These are phyloP conservation scores for Podilymbus podiceps DNA, from an alignment of 2,113 vertebrate genomes.

Conservation along the genomic window DNA sequence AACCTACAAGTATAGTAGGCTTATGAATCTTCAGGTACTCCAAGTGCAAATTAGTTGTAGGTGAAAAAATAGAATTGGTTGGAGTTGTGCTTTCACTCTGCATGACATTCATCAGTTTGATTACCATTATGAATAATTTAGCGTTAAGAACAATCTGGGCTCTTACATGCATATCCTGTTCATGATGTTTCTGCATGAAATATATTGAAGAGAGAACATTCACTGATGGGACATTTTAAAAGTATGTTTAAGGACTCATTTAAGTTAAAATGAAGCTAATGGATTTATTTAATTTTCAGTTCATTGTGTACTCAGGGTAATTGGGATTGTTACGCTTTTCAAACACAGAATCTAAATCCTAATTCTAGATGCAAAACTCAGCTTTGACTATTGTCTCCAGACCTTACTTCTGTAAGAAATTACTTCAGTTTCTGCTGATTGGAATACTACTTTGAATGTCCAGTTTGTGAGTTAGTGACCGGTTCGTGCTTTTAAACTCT, in stretches of 20 bases:
- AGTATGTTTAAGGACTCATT: conserved; percentile 24
- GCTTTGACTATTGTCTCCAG: background rate
- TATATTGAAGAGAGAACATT: background rate
- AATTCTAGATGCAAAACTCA: background rate
- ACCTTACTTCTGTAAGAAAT: background rate
- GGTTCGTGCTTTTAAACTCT: background rate
- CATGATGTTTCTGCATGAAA: background rate
- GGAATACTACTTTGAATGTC: background rate
- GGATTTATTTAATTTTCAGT: conserved; percentile 41
- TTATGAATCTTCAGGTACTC: background rate
- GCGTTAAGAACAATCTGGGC: background rate
- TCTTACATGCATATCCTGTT: background rate
- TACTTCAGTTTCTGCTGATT: background rate
- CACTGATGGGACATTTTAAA: background rate
- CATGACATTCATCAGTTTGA: background rate
- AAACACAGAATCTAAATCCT: background rate
- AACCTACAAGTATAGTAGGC: background rate
- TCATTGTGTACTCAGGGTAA: conserved; percentile 11
- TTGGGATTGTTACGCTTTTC: conserved; percentile 4
- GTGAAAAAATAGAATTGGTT: background rate
- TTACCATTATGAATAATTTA: conserved; percentile 18
- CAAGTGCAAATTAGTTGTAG: background rate
- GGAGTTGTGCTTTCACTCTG: background rate
- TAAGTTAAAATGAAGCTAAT: conserved; percentile 33
- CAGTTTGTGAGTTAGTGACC: background rate